Evolutionary conservation across 2,113 vertebrate species (phyloP).

Genomic region (Corynorhinus townsendii): DNA sequence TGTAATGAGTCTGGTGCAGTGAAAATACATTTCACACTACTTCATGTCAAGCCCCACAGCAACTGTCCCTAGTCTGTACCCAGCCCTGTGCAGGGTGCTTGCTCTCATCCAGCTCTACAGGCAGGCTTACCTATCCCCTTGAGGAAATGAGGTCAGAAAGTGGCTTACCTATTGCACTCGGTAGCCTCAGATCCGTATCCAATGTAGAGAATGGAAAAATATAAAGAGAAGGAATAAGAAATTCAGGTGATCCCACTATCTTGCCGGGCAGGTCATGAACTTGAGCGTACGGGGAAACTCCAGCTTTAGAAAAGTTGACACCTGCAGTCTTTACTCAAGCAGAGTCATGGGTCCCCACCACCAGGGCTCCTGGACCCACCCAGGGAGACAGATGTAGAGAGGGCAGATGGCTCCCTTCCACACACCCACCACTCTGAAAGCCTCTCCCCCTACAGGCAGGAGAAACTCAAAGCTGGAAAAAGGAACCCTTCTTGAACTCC

Average conservation of each 20-base stretch:
- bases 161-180: not conserved
- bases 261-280: too few relatives aligned
- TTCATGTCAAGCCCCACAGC: not conserved
- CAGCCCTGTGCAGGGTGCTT: not conserved
- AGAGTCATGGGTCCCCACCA: not conserved
- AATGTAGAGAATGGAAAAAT: rapidly evolving
- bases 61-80: not conserved
- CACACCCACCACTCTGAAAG: not conserved
- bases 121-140: not conserved
- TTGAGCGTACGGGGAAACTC: rapidly evolving
- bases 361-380: not conserved
- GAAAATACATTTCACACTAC: not conserved
- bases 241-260: rapidly evolving
- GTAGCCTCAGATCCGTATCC: rapidly evolving
- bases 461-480: not conserved
- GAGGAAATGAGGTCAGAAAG: not conserved
- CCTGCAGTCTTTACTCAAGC: not conserved
- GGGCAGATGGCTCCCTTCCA: not conserved
- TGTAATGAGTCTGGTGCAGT: not conserved
- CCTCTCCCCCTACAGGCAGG: not conserved
- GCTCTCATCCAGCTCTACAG: too few relatives aligned
- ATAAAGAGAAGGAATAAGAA: rapidly evolving
- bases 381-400: not conserved
- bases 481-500: not conserved
- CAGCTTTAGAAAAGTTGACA: not conserved